Base-by-base conservation (phyloP, 2,113 vertebrate species). In the Hyaena hyaena region DNA sequence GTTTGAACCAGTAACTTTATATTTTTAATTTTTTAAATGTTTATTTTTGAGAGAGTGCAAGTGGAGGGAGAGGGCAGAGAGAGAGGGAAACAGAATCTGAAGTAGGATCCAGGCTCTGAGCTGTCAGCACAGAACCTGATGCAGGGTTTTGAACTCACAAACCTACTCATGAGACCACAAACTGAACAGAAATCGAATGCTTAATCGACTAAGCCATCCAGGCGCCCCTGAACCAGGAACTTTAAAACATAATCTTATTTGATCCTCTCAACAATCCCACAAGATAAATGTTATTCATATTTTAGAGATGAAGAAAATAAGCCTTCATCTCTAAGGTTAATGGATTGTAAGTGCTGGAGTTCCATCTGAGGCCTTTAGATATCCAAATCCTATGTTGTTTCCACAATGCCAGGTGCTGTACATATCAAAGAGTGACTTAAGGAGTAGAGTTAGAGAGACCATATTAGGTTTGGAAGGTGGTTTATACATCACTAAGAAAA, bases 211-310 rank as follows among this genome's bases (percentile, higher is more conserved):
- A 21, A 61, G 58, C 21, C 58, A 24, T 61, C 21, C 58, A 61
- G 8, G 58, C 3, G 21, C 21, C 21, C 58, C 58, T 58, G 12
- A 76, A 63, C 7, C 10, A 84, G 55, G 11, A 10, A 76, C 35
- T 92, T 96, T 39, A 58, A 93, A 92, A 68, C 2, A 63, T 48
- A 87, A 87, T 92, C 39, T 80, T 68, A 80, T 93, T 94, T 90
- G 76, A 95, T 92, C 35, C 12, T 94, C 55, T 84, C 63, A 86
- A 95, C 9, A 85, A 90, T 66, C 68, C 24, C 43, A 16, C 73
- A 76, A 63, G 61, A 19, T 45, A 90, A 73, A 16, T 77, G 66
- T 68, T 87, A 87, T 69, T 96, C 76, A 53, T 81, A 87, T 76
- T 87, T 90, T 79, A 76, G 17, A 61, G 14, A 76, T 84, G 50